Base-by-base conservation (phyloP, 2,113 vertebrate genomes). In the Cinclus mexicanus region DNA sequence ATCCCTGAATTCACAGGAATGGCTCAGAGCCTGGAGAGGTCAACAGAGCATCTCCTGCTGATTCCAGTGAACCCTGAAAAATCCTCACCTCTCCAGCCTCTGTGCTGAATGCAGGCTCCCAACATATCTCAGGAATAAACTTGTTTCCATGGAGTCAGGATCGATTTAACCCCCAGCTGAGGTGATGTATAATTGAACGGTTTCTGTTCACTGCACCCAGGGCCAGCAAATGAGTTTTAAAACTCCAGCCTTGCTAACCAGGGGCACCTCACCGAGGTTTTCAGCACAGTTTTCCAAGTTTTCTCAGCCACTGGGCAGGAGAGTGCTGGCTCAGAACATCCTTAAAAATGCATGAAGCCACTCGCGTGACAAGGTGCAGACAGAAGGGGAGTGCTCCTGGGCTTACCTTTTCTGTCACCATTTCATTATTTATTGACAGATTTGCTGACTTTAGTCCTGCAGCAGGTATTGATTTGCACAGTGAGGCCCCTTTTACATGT, bases 371-470 rank as follows among this genome's bases (percentile, higher is more conserved):
- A 77, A 90, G 90, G 79, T 46, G 15, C 81, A 89, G 71, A 44
- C 5, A 7, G 87, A 59, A 96, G 55, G 37, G 12, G 46, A 52
- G 72, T 24, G 22, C 44, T 86, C n/a, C 31, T 8, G 4, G 57
- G 5, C 57, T n/a, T 31, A 59, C 35, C 75, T 90, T 64, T 56
- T 86, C 44, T 93, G 86, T 90, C 95, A 80, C 28, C 46, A 31
- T 89, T 97, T 60, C 95, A 97, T 98, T 93, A 98, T 94, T 98
- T 97, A 98, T 98, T 97, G 94, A 97, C 83, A 59, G 18, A 49
- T 96, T 97, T 97, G 97, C 94, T 93, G 96, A 80, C 87, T 96
- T 93, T 24, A 88, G 4, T 67, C 90, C 59, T 83, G 77, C 52
- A 93, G 76, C 28, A 37, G 24, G 65, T 97, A 94, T 97, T 95